Conservation (phyloP, 2,113 vertebrate genomes). For the Odontophorus gujanensis region DNA sequence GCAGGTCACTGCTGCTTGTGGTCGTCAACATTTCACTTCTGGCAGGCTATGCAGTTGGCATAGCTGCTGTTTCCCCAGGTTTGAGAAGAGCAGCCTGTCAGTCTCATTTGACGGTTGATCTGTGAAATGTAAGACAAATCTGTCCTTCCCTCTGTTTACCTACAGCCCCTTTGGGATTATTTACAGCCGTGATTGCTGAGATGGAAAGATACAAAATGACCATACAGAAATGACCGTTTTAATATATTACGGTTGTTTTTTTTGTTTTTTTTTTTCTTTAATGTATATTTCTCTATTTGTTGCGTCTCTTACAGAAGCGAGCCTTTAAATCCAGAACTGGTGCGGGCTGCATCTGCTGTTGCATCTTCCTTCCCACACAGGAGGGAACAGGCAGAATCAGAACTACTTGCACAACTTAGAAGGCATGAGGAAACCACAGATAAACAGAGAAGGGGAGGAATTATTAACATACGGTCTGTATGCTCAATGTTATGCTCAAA, state of each 20-base stretch:
- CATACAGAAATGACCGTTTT: neutral
- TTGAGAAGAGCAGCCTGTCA: neutral
- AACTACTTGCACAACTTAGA: conserved; percentile 86
- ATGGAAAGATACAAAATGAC: neutral
- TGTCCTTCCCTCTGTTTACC: neutral
- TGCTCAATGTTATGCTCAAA: neutral
- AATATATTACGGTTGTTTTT: neutral
- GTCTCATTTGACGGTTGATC: neutral
- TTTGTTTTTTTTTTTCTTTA: neutral
- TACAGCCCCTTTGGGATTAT: neutral
- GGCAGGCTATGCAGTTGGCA: accelerated
- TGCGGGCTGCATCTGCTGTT: conserved; percentile 85
- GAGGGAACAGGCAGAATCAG: conserved; percentile 80
- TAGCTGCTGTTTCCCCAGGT: neutral
- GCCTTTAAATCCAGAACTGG: conserved; percentile 80
- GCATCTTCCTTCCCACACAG: conserved; percentile 84
- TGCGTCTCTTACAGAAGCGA: conserved; percentile 49
- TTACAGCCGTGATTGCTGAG: neutral
- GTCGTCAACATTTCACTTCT: accelerated
- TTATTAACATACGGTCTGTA: conserved; percentile 81
- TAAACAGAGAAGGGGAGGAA: conserved; percentile 73
- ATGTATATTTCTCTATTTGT: neutral
- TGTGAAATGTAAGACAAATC: neutral
- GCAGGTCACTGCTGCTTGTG: neutral
- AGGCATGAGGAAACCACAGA: conserved; percentile 80